Base-by-base conservation (phyloP, 2,113 vertebrate genomes). In the Orthonyx spaldingii region DNA sequence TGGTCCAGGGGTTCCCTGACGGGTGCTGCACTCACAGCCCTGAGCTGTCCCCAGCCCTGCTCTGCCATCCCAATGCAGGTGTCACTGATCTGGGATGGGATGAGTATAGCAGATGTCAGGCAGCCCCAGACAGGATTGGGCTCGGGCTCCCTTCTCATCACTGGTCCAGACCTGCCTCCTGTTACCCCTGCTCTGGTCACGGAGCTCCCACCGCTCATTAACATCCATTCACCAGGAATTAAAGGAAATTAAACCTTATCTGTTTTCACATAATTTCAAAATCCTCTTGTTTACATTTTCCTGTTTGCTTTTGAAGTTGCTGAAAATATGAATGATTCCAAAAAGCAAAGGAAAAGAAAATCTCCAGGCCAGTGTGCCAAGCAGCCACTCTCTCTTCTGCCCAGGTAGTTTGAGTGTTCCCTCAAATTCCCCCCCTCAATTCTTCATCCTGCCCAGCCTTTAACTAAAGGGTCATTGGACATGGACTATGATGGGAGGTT, bases 321-420 rank as follows among this genome's bases (percentile, higher is more conserved):
- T 96, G 93, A 86, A 77, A 96, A 63, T 18, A 63, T 17, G 44
- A 97, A 89, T 61, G 46, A 89, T 93, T 94, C 84, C 94, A 88
- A 83, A 90, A 80, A 57, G 77, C 53, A 80, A 92, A 84, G 33
- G 79, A 11, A 65, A 77, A 78, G 7, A 27, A 53, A 5, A 26
- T 70, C 80, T 84, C 56, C 77, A n/a, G 82, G 65, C 84, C 56
- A 11, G 72, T 17, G 16, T 78, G 87, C 86, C 78, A 50, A 72
- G 72, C 37, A 94, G 81, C 47, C 8, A 61, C 24, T 46, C 52
- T 39, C 41, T 60, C 81, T 28, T 86, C 66, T 81, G 89, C 83
- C 74, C 22, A 18, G 41, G 26, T 3, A 63, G 44, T 57, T 42
- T 6, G 8, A n/a, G 27, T 4, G 16, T 27, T 75, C 44, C 1